Evolutionary conservation across 1,140 invertebrate genomes (phyloP).

Genomic region (Aphelinus atriplicis): DNA sequence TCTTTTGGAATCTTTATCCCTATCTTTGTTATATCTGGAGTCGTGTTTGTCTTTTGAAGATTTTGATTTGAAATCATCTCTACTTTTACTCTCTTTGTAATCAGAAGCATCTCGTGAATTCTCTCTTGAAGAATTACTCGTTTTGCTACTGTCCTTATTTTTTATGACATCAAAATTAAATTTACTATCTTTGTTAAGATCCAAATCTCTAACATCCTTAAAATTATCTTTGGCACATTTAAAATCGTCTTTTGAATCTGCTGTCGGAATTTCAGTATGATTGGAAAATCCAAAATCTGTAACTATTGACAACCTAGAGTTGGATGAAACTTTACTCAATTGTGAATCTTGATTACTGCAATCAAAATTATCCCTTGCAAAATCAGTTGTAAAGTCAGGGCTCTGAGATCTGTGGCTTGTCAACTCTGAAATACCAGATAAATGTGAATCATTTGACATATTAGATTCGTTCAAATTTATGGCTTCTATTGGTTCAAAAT

Average conservation of each 20-base stretch:
- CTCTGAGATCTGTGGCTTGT: constrained; percentile 65
- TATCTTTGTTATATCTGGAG: constrained; percentile 47
- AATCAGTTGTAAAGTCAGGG: constrained; percentile 58
- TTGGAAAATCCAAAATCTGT: constrained; percentile 65
- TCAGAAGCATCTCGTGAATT: constrained; percentile 55
- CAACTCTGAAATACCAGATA: constrained; percentile 71
- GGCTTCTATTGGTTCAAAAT: constrained; percentile 73
- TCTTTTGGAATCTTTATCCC: constrained; percentile 51
- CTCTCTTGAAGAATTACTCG: constrained; percentile 53
- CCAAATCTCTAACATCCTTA: constrained; percentile 49
- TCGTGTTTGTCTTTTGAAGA: constrained; percentile 56
- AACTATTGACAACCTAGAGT: constrained; percentile 68
- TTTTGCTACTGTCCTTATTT: constrained; percentile 57
- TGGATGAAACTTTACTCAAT: constrained; percentile 71
- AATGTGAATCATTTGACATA: constrained; percentile 68
- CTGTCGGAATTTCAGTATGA: constrained; percentile 56
- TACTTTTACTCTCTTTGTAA: constrained; percentile 51
- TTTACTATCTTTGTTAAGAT: constrained; percentile 61
- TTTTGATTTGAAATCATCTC: constrained; percentile 51
- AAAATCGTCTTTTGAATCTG: constrained; percentile 58
- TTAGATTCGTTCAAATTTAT: constrained; percentile 62
- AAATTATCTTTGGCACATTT: constrained; percentile 55
- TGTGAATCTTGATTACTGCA: constrained; percentile 68
- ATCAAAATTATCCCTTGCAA: constrained; percentile 61
- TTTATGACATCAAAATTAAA: constrained; percentile 58